A percentile compares a stretch with the other conserved stretches of the same genome.
Evolutionary conservation across 2,113 vertebrate genomes (phyloP).

Genomic region (Ciconia stormi): DNA sequence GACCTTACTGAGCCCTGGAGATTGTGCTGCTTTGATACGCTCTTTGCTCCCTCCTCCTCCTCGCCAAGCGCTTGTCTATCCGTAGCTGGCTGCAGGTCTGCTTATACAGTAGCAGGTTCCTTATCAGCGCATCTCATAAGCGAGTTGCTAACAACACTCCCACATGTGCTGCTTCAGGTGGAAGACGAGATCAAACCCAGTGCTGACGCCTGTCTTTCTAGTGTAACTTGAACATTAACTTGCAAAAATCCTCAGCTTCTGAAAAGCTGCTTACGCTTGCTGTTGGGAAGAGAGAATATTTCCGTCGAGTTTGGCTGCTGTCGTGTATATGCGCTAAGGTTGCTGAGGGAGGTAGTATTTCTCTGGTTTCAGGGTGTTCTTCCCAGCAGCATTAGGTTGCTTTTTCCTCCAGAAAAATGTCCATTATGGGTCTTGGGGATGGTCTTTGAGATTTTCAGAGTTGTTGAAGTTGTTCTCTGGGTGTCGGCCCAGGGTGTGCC

Average conservation of each 20-base stretch:
- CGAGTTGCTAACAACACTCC: neutral
- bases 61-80: rapidly evolving
- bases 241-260: neutral
- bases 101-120: neutral
- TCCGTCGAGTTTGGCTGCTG: neutral
- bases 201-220: neutral
- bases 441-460: neutral
- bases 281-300: neutral
- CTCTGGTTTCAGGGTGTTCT: neutral
- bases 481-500: rapidly evolving
- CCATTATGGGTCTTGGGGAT: neutral
- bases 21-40: neutral
- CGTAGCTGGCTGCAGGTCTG: neutral
- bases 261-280: neutral
- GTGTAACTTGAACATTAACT: neutral
- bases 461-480: neutral
- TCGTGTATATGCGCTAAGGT: rapidly evolving
- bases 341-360: neutral
- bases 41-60: neutral
- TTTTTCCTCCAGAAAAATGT: neutral
- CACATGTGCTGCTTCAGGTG: rapidly evolving
- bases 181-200: neutral
- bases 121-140: neutral
- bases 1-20: neutral
- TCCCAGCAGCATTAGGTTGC: neutral